phyloP scores from a whole-genome alignment of 2,888 invertebrate species.

The Drosophila cyrtoloma region DNA sequence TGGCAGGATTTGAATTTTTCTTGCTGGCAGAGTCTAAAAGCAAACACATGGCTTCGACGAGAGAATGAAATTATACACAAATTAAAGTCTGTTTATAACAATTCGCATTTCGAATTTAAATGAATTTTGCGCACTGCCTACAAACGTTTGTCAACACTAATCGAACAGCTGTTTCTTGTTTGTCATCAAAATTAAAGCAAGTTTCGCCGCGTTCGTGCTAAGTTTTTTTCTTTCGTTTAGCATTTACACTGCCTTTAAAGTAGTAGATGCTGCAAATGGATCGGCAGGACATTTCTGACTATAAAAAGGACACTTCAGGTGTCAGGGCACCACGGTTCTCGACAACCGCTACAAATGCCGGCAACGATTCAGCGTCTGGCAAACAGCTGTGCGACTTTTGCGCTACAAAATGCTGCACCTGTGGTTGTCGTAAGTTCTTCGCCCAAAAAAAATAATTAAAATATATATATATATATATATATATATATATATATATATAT shows the following conservation, averaged over 20 bases:
- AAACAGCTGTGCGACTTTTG: constrained; percentile 41
- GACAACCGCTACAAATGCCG: constrained; percentile 6
- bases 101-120: constrained; percentile 12
- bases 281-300: background rate
- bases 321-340: background rate
- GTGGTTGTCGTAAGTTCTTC: constrained; percentile 53
- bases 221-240: background rate
- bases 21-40: constrained; percentile 23
- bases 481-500: too few relatives aligned
- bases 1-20: constrained; percentile 15
- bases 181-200: constrained; percentile 7
- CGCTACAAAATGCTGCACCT: constrained; percentile 33
- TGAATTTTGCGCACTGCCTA: background rate
- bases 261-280: constrained; percentile 11
- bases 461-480: too few relatives aligned
- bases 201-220: background rate
- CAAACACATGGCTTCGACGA: constrained; percentile 3
- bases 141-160: constrained; percentile 41
- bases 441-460: background rate
- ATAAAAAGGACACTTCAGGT: background rate
- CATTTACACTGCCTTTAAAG: background rate
- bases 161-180: constrained; percentile 35
- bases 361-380: constrained; percentile 1
- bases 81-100: background rate
- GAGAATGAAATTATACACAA: background rate